Conservation (phyloP, 2,797 vertebrate species). For the Sebastes matsubarae region DNA sequence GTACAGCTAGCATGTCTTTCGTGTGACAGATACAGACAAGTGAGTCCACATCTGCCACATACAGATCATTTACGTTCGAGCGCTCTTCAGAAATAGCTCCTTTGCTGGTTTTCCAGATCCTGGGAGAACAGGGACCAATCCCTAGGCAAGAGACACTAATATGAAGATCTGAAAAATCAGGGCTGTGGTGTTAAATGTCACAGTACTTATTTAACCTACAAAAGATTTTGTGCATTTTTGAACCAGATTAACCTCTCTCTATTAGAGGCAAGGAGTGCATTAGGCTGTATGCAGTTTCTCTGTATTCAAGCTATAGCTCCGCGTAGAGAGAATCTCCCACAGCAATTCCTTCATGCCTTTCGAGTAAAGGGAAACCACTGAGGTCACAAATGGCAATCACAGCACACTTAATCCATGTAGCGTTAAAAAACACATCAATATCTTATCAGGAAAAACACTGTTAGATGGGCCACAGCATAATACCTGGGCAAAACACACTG, state of each 20-base stretch:
- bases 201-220: conserved; percentile 53
- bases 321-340: conserved; percentile 6
- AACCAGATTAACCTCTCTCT: conserved; percentile 43
- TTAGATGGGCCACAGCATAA: conserved; percentile 73
- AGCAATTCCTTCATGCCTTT: conserved; percentile 61
- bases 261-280: conserved; percentile 32
- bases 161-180: conserved; percentile 35
- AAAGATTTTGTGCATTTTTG: conserved; percentile 59
- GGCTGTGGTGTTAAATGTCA: conserved; percentile 24
- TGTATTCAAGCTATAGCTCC: conserved; percentile 13
- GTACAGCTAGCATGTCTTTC: conserved; percentile 38
- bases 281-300: conserved; percentile 23
- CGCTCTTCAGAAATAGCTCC: conserved; percentile 6
- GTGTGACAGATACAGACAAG: conserved; percentile 14
- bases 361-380: conserved; percentile 62
- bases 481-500: conserved; percentile 65
- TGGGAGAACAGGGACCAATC: conserved; percentile 4
- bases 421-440: conserved; percentile 71
- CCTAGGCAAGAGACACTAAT: conserved; percentile 13
- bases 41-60: conserved; percentile 7
- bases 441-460: conserved; percentile 75
- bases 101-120: conserved; percentile 45
- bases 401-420: conserved; percentile 77
- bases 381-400: conserved; percentile 78
- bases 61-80: conserved; percentile 11